A percentile compares a stretch with the other conserved stretches of the same genome.
These are phyloP conservation scores for Hylomyscus alleni DNA, from an alignment of 2,797 vertebrate species.

Conservation along the genomic window DNA sequence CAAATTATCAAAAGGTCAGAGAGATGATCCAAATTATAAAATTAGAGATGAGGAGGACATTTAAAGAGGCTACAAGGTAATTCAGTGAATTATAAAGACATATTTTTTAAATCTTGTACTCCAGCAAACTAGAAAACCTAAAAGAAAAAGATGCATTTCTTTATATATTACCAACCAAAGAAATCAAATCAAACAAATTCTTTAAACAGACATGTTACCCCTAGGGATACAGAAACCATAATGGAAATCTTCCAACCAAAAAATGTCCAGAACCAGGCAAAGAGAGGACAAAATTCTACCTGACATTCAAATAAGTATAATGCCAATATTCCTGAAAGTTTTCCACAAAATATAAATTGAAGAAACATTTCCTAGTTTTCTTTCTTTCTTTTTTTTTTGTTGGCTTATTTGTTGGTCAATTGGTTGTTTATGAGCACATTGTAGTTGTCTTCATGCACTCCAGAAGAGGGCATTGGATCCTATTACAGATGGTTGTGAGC, in stretches of 20 bases:
- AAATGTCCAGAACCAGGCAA: neutral
- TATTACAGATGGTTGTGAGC: too few relatives aligned
- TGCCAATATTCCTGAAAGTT: neutral
- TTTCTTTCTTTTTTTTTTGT: too few relatives aligned
- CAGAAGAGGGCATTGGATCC: neutral
- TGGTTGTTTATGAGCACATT: neutral
- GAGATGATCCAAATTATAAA: neutral
- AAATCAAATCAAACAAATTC: neutral
- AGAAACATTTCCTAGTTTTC: neutral
- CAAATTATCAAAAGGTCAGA: neutral
- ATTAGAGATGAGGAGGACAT: neutral
- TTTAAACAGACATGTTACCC: too few relatives aligned
- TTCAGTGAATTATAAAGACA: neutral
- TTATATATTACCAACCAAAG: neutral
- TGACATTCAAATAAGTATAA: neutral
- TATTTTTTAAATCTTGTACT: neutral
- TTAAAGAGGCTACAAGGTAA: neutral
- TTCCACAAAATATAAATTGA: neutral
- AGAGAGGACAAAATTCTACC: neutral
- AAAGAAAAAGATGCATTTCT: neutral
- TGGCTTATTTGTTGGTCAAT: too few relatives aligned
- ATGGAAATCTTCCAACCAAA: neutral
- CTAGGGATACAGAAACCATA: neutral
- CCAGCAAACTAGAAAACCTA: neutral
- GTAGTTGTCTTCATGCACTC: neutral